A percentile compares a stretch with the other conserved stretches of the same genome.
Conservation (phyloP, 2,113 vertebrate species). For the Sapayoa aenigma region DNA sequence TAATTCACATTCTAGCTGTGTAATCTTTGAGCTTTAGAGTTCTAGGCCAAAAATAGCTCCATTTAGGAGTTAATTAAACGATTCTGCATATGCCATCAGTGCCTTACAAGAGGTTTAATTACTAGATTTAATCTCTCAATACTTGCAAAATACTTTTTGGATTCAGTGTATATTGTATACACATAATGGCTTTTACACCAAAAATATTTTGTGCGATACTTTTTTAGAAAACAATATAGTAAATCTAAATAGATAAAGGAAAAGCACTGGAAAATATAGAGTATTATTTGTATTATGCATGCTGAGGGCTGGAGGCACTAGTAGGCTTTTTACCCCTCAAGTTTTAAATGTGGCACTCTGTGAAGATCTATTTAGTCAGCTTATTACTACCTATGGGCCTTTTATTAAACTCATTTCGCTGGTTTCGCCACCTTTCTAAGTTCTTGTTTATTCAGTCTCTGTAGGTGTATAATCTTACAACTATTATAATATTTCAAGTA, state of each 20-base stretch:
- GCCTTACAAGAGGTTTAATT: slow-evolving; percentile 5
- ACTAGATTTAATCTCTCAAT: neutral
- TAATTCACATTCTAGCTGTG: neutral
- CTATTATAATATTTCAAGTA: neutral
- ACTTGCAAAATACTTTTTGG: neutral
- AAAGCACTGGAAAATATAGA: neutral
- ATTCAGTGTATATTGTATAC: neutral
- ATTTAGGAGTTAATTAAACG: slow-evolving; percentile 26
- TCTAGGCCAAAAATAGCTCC: neutral
- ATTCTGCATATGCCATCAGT: neutral
- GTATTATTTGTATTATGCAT: neutral
- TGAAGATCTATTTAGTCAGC: neutral
- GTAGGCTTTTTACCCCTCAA: neutral
- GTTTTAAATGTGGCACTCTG: neutral
- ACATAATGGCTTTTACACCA: neutral
- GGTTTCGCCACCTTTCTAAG: neutral
- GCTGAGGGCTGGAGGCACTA: neutral
- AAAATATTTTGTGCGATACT: neutral
- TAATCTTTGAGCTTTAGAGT: neutral
- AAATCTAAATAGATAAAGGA: neutral
- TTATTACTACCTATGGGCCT: neutral
- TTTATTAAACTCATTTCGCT: neutral
- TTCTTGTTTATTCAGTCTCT: slow-evolving; percentile 1
- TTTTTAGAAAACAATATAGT: neutral
- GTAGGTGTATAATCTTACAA: neutral